Evolutionary conservation across 2,797 vertebrate species (phyloP), one percentile per base, ranked within the genome.

Genomic region (Mallotus villosus): DNA sequence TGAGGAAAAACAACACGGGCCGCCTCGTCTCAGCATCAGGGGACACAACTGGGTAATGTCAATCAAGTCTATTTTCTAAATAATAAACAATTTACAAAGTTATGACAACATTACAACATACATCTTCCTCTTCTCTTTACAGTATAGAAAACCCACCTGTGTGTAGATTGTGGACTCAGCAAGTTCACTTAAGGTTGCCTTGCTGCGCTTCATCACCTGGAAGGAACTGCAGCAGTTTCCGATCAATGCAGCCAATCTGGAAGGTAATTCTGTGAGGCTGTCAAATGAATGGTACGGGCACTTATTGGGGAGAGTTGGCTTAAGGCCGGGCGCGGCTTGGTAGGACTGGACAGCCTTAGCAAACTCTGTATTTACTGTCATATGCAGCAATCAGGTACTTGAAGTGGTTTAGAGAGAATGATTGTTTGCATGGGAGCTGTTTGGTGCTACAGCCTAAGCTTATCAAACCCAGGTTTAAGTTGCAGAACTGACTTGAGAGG

Each of bases 211-310:
- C 49, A 73, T 69, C 68, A 70, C 71, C 37, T 32, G 17, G 67
- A n/a, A 70, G 62, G 62, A 53, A 51, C 37, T 51, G 62, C 65
- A 46, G 51, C 27, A 49, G 37, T 63, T 51, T 46, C 51, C 25
- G 37, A 73, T 77, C 71, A 77, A 74, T 73, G 72, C 53, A 37
- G 53, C n/a, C 68, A 73, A 69, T 66, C 60, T 64, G 49, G 22
- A 41, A 70, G 58, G 22, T 65, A 55, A 64, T 73, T 70, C 71
- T 32, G 67, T 49, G 32, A 16, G 63, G 32, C 34, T 70, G 65
- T 68, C 55, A 69, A 29, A 67, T 62, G 51, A 60, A 60, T 46
- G 69, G 51, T 21, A 74, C 41, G 62, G 61, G 37, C 46, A 55
- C 65, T 59, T 67, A 66, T 41, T 11, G 21, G 32, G 58, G 63